phyloP scores from a whole-genome alignment of 2,888 invertebrate genomes.

The Harmothoe impar region DNA sequence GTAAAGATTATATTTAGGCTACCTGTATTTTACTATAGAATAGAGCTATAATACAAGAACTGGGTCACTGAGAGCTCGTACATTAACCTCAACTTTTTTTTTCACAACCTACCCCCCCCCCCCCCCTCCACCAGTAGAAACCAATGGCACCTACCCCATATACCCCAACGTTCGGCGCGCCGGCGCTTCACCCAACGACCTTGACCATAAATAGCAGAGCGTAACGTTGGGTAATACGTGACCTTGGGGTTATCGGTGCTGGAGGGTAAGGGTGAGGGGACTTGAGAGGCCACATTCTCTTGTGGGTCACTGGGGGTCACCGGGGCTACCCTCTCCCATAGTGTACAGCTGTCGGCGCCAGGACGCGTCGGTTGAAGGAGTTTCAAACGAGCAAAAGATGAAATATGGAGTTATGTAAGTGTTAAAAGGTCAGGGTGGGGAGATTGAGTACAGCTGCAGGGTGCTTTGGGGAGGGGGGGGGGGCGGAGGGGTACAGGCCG shows the following conservation, averaged over 20 bases:
- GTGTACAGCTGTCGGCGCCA: conserved; percentile 52
- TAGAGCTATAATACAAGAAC: not conserved
- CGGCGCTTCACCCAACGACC: conserved; percentile 14
- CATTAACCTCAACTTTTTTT: conserved; percentile 23
- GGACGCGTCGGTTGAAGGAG: conserved; percentile 1
- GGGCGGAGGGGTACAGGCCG: not conserved
- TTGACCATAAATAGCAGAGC: conserved; percentile 54
- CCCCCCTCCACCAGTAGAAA: not conserved
- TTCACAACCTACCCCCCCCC: not conserved
- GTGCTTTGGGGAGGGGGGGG: not conserved
- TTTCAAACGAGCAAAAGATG: conserved; percentile 54
- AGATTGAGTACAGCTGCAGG: conserved; percentile 46
- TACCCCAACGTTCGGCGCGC: not conserved
- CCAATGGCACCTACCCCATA: not conserved
- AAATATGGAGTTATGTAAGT: conserved; percentile 61
- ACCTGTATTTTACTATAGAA: too few relatives aligned
- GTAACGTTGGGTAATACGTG: conserved; percentile 63
- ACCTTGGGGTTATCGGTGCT: conserved; percentile 59
- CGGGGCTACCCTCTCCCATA: conserved; percentile 34
- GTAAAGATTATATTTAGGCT: too few relatives aligned
- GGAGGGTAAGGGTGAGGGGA: conserved; percentile 16
- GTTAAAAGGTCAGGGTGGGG: conserved; percentile 48
- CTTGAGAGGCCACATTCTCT: conserved; percentile 56
- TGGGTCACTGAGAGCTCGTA: conserved; percentile 1
- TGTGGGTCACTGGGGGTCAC: conserved; percentile 41